phyloP scores from a whole-genome alignment of 2,113 vertebrate genomes.

The Trochalopteron elliotii region DNA sequence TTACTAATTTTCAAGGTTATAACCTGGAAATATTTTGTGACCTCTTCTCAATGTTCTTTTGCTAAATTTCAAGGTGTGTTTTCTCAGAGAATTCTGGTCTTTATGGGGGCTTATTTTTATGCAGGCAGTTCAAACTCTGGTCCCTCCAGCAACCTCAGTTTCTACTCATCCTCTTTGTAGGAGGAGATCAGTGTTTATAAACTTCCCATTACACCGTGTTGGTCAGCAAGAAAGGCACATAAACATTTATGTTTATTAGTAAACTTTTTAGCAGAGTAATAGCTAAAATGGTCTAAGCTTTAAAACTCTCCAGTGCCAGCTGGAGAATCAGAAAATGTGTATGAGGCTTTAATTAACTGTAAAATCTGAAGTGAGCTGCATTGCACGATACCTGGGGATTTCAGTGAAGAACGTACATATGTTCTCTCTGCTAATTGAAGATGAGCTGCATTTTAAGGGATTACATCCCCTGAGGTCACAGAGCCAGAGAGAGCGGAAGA shows the following conservation, averaged over 20 bases:
- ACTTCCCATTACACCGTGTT: neutral
- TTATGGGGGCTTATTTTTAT: neutral
- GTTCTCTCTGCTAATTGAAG: constrained; percentile 78
- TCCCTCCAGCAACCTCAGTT: neutral
- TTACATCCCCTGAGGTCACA: constrained; percentile 62
- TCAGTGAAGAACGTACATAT: constrained; percentile 75
- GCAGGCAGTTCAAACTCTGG: neutral
- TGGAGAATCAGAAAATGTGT: constrained; percentile 67
- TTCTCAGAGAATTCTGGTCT: neutral
- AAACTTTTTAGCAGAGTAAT: constrained; percentile 50
- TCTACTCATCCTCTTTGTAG: neutral
- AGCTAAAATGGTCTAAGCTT: constrained; percentile 50
- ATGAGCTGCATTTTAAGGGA: constrained; percentile 75
- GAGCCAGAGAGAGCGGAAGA: constrained; percentile 15
- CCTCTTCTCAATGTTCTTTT: neutral
- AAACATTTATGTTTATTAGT: constrained; percentile 54
- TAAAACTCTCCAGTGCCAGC: constrained; percentile 63
- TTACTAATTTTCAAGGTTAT: neutral
- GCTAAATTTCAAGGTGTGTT: neutral
- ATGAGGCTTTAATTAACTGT: constrained; percentile 77
- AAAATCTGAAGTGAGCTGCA: constrained; percentile 69
- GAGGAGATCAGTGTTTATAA: neutral
- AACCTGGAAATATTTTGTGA: neutral
- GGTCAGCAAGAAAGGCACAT: constrained; percentile 11
- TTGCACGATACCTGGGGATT: constrained; percentile 73